These are phyloP conservation scores for Tolypeutes matacus DNA, from an alignment of 2,797 vertebrate species.

Conservation along the genomic window DNA sequence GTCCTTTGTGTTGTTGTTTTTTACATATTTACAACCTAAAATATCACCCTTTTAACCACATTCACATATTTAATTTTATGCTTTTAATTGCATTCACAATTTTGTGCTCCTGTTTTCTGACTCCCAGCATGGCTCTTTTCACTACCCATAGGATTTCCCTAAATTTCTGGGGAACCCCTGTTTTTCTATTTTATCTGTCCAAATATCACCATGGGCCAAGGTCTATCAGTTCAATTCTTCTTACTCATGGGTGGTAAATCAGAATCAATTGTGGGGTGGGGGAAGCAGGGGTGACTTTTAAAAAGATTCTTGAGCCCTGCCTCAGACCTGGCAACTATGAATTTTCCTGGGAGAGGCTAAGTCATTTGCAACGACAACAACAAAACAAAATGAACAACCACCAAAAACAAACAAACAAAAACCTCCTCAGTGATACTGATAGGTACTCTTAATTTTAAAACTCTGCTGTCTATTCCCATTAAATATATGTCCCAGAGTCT, in stretches of 20 bases:
- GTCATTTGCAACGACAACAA: background rate
- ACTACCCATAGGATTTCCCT: background rate
- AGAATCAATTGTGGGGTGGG: background rate
- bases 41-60: too few species aligned
- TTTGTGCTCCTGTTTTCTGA: background rate
- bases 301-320: background rate
- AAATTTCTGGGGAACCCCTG: background rate
- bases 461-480: background rate
- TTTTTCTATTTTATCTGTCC: background rate
- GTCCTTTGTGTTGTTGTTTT: too few species aligned
- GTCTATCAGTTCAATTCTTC: background rate
- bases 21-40: too few species aligned
- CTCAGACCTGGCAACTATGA: background rate
- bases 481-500: too few species aligned
- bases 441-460: background rate
- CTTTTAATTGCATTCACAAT: too few species aligned
- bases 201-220: background rate
- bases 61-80: too few species aligned
- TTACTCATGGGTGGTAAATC: background rate
- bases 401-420: background rate
- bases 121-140: background rate
- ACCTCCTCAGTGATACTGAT: background rate
- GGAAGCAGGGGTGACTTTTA: background rate
- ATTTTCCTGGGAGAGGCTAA: background rate
- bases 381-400: background rate